These are phyloP conservation scores for Centroberyx gerrardi DNA, from an alignment of 2,797 vertebrate genomes.

Conservation along the genomic window DNA sequence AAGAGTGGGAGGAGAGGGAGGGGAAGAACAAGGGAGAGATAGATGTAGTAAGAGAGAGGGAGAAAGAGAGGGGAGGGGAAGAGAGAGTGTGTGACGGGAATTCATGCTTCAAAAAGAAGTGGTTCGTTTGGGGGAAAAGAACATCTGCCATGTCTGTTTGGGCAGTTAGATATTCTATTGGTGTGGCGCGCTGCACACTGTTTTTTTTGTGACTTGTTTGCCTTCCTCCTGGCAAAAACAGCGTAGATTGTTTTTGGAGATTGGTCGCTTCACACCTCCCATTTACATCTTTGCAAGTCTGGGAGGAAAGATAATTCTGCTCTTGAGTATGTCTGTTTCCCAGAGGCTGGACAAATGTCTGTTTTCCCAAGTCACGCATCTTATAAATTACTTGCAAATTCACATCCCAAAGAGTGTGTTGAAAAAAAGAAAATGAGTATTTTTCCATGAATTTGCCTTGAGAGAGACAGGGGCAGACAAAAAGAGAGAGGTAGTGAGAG, in stretches of 20 bases:
- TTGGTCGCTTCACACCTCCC: slow-evolving; percentile 66
- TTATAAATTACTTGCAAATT: slow-evolving; percentile 22
- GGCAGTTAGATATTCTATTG: slow-evolving; percentile 58
- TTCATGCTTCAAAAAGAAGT: slow-evolving; percentile 73
- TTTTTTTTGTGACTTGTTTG: slow-evolving; percentile 40
- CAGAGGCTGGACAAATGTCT: slow-evolving; percentile 35
- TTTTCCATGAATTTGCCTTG: slow-evolving; percentile 13
- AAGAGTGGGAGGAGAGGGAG: slow-evolving; percentile 53
- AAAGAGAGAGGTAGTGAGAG: background rate
- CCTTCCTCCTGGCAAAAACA: slow-evolving; percentile 42
- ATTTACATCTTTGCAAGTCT: slow-evolving; percentile 61
- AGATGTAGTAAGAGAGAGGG: slow-evolving; percentile 56
- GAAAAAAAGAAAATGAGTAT: background rate
- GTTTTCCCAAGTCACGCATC: slow-evolving; percentile 8
- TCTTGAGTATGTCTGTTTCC: slow-evolving; percentile 39
- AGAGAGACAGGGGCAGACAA: slow-evolving; percentile 21
- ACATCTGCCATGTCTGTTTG: slow-evolving; percentile 77
- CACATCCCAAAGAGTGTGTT: background rate
- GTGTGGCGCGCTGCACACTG: slow-evolving; percentile 55
- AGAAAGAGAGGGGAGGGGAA: slow-evolving; percentile 7
- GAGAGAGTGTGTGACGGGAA: slow-evolving; percentile 58
- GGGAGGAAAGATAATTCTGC: slow-evolving; percentile 61
- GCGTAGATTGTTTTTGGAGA: slow-evolving; percentile 52
- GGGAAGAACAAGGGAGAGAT: slow-evolving; percentile 59
- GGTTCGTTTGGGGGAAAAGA: slow-evolving; percentile 68